Conservation (phyloP, 2,113 vertebrate species). For the Cyanoderma ruficeps region DNA sequence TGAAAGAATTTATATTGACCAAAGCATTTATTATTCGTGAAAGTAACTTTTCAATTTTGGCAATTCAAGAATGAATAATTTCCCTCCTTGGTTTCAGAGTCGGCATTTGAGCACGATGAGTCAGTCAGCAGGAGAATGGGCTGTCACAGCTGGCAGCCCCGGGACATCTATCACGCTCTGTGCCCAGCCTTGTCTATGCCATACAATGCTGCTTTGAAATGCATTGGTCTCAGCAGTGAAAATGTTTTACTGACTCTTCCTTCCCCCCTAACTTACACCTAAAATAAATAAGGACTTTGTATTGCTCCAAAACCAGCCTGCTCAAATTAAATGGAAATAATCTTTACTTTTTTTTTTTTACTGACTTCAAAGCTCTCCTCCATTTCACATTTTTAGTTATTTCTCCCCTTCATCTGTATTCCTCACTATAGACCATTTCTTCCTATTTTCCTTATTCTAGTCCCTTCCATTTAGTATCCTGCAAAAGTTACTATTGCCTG, state of each 20-base stretch:
- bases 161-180: neutral
- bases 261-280: neutral
- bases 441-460: neutral
- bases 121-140: neutral
- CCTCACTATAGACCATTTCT: neutral
- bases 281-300: neutral
- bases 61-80: neutral
- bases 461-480: neutral
- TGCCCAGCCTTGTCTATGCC: neutral
- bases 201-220: slow-evolving; percentile 10
- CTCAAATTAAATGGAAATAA: neutral
- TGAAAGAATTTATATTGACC: neutral
- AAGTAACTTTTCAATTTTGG: neutral
- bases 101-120: neutral
- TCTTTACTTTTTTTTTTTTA: neutral
- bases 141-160: neutral
- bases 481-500: neutral
- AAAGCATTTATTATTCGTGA: neutral
- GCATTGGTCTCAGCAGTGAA: neutral
- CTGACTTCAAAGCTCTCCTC: neutral
- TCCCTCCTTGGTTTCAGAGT: neutral
- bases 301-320: neutral
- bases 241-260: neutral
- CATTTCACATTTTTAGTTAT: neutral
- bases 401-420: neutral